Base-by-base conservation (phyloP, 2,888 invertebrate species). In the Allophyes oxyacanthae region DNA sequence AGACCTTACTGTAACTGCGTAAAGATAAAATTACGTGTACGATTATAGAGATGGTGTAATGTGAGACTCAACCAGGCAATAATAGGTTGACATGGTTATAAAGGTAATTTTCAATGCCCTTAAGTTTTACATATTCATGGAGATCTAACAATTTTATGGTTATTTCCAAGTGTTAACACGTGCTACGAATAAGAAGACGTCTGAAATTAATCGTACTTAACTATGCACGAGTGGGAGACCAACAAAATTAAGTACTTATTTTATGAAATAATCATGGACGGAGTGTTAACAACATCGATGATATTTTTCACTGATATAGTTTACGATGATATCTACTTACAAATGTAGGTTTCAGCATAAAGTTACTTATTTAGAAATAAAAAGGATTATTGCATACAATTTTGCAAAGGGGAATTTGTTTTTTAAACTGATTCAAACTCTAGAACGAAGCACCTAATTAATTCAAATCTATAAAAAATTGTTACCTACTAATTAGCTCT, bases 231-330 rank as follows among this genome's bases (percentile, higher is more conserved):
- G 57, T 75, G 78, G 78, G 82, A 86, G 83, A 89, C 84, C 85
- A 89, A 83, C 60, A 72, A 85, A 83, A 88, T 93, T 93, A 93
- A 93, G 92, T 93, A 93, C 93, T 90, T 89, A 88, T 81, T 84
- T 82, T 80, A 87, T 87, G 87, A 87, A 85, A 84, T 84, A 83
- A 81, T 70, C 80, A 83, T 91, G 92, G 92, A 93, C 92, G 93
- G 93, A 93, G 90, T 85, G 88, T 87, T 86, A 87, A 88, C 82
- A 87, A 87, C 83, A 81, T 79, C 68, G 63, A 75, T 73, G 59
- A 79, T 65, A 61, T 64, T 50, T 59, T 62, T 38, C 46, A 64
- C 59, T 70, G 63, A 74, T 57, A 13, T 46, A 42, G 13, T 43
- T 58, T 38, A 59, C 40, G 51, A 66, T 43, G 50, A 72, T 56